Evolutionary conservation across 2,888 invertebrate species (phyloP), one percentile per base, ranked within the genome.

Genomic region (Drosophila meridionalis): DNA sequence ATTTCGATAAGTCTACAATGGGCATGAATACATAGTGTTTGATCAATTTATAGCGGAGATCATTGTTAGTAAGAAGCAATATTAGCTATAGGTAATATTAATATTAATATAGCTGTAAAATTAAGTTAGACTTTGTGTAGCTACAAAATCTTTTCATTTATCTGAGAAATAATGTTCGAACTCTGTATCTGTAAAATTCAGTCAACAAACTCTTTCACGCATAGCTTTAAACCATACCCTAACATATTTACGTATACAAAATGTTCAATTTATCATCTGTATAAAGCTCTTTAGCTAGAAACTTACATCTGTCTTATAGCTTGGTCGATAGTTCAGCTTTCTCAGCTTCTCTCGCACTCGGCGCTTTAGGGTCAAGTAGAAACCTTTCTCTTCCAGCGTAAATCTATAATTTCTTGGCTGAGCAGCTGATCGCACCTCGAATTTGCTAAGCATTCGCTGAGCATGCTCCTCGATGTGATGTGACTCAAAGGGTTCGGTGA

Each of bases 401-500:
- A 96, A 95, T 0, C 96, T 96, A 1, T 96, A 95, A 89, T 95
- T 95, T 77, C 97, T 93, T 0, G 95, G 94, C 1, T 93, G 92
- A 40, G 88, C 92, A 0, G 96, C 96, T 48, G 95, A 93, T 30
- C 95, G 94, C 0, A 96, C 94, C 87, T 94, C 95, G 87, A 94
- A 97, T 85, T 96, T 96, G 9, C 94, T 92, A 7, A 97, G 91
- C 56, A 96, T 80, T 58, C 93, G 93, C 78, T 94, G 94, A 0
- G 95, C 94, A n/a, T 93, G 93, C 3, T 93, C 93, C 14, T 94
- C 94, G 26, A 97, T 90, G 90, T 97, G 97, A 91, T 96, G 96
- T 0, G 94, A 92, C 93, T 96, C 96, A 86, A 97, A 97, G 12
- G 95, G 95, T 93, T 97, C 97, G 0, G 97, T 97, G 65, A 97